Conservation (phyloP, 1,140 invertebrate species). For the Adoxophyes honmai region DNA sequence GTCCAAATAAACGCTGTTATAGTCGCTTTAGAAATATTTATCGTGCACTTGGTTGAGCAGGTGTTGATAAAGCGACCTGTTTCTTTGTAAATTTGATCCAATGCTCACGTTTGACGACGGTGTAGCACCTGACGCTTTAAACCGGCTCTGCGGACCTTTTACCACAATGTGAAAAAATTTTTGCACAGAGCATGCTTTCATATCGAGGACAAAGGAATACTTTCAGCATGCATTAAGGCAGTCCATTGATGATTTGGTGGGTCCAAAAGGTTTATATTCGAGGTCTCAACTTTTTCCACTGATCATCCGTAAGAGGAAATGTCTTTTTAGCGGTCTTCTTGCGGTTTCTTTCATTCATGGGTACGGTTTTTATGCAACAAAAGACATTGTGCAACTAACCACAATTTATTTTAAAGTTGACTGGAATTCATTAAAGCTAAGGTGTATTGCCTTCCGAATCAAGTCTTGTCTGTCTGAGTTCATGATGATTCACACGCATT, state of each 20-base stretch:
- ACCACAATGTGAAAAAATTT: too few species aligned
- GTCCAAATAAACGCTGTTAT: background rate
- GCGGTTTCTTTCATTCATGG: slow-evolving; percentile 7
- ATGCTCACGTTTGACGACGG: background rate
- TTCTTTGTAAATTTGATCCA: background rate
- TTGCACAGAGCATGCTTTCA: too few species aligned
- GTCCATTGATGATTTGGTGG: background rate
- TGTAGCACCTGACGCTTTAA: background rate
- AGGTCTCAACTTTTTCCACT: background rate
- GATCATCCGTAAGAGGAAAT: too few species aligned
- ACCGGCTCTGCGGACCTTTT: background rate
- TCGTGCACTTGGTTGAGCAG: background rate
- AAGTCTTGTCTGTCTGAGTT: too few species aligned
- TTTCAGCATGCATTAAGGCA: background rate
- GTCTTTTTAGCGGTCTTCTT: slow-evolving; percentile 9
- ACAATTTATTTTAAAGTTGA: too few species aligned
- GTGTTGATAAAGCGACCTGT: slow-evolving; percentile 11
- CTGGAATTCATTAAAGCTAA: too few species aligned
- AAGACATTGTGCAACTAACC: background rate
- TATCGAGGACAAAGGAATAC: background rate
- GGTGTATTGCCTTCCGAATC: too few species aligned
- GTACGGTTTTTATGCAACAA: background rate
- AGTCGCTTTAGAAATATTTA: too few species aligned
- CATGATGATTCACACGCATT: background rate
- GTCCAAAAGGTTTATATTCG: background rate